Evolutionary conservation across 2,113 vertebrate genomes (phyloP), one percentile per base, ranked within the genome.

Genomic region (Myanophis thanlyinensis): DNA sequence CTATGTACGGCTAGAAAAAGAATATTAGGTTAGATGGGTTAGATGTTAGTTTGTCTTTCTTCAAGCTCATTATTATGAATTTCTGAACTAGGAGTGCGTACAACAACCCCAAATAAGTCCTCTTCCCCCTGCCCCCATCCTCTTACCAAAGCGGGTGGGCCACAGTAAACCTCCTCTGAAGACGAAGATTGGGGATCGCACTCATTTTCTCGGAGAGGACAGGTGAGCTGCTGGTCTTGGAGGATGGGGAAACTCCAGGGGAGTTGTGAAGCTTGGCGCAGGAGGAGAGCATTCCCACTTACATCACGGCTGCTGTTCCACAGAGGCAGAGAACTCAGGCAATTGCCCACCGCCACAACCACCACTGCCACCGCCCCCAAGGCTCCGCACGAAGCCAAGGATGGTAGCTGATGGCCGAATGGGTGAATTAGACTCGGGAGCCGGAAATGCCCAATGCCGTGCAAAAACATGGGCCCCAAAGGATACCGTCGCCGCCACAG

Each of bases 111-210:
- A 18, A 30, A n/a, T 13, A 0, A 44, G 18, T 18, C 87, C 7
- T 5, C 53, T n/a, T n/a, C 13, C 44, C 2, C 15, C 89, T 23
- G 27, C 15, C 5, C 85, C 59, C 0, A 88, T 30, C 48, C 51
- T 94, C 94, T 97, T 98, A 99, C 99, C 99, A 98, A 96, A 98
- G 98, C 7, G 98, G 98, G 96, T 99, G 98, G 40, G 99, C 98
- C 97, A 99, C 97, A 0, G 99, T 99, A 98, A 99, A 99, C 85
- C 99, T 98, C 91, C 98, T 97, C 97, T 98, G 98, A 91, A 98
- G 97, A 90, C 98, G 98, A 96, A 98, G 98, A 97, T 98, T 98
- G 92, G 98, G 98, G 95, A 98, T 98, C 98, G 98, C 97, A 96
- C 98, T 95, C 93, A 99, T 97, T 96, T 98, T 99, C 92, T 98